A percentile compares a stretch with the other conserved stretches of the same genome.
phyloP scores from a whole-genome alignment of 2,888 invertebrate genomes.

The Tipula helvola region DNA sequence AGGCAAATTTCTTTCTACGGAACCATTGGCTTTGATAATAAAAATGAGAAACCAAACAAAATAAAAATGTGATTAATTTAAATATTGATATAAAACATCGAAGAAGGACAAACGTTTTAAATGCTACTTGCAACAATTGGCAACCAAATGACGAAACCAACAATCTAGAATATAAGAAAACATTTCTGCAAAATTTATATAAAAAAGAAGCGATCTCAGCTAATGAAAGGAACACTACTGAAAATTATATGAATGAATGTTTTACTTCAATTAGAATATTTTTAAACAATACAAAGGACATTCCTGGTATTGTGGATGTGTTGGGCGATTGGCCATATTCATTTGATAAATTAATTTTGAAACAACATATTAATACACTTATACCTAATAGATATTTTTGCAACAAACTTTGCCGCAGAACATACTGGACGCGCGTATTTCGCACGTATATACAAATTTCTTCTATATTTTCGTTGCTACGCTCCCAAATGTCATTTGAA shows the following conservation, averaged over 20 bases:
- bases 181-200: neutral
- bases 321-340: conserved; percentile 7
- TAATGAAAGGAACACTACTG: neutral
- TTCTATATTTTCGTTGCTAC: no score
- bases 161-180: neutral
- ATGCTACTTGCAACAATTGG: conserved; percentile 7
- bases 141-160: neutral
- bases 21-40: conserved; percentile 8
- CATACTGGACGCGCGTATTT: no score
- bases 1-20: neutral
- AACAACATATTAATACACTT: conserved; percentile 7
- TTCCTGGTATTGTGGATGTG: neutral
- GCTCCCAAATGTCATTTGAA: no score
- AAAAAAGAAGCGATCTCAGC: neutral
- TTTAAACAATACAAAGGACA: conserved; percentile 10
- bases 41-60: conserved; percentile 11
- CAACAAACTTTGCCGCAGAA: neutral
- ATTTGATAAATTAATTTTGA: neutral
- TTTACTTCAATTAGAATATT: neutral
- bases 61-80: neutral
- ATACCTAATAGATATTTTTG: neutral
- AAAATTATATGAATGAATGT: conserved; percentile 5
- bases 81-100: conserved; percentile 8
- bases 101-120: neutral
- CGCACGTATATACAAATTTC: no score